Evolutionary conservation across 2,888 invertebrate species (phyloP).

Genomic region (Plebejus melissa): DNA sequence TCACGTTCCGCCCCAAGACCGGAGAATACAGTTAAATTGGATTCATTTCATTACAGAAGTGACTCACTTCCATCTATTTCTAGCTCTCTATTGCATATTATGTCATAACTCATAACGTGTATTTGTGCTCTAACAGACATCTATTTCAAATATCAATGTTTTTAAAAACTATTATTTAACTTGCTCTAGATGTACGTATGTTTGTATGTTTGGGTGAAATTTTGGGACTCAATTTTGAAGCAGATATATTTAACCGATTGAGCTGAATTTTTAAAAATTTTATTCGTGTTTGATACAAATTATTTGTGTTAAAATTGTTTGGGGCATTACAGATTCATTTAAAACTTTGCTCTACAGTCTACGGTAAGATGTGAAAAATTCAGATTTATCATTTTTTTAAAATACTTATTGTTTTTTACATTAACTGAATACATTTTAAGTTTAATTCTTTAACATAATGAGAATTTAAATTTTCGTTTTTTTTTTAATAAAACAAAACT

Average conservation of each 20-base stretch:
- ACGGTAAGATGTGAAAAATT: not conserved
- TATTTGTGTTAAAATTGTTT: not conserved
- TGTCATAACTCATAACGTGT: not conserved
- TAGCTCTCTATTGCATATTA: not conserved
- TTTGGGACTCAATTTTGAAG: no score
- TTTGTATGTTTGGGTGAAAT: no score
- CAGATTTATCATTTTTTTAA: not conserved
- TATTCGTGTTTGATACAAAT: not conserved
- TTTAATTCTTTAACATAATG: not conserved
- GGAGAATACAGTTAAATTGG: not conserved
- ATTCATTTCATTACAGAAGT: not conserved
- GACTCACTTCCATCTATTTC: not conserved
- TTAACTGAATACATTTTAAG: not conserved
- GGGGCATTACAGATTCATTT: not conserved
- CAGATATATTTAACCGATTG: no score
- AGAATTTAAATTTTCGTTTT: not conserved
- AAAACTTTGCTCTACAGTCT: not conserved
- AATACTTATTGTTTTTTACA: not conserved
- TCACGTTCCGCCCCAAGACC: conserved; percentile 5
- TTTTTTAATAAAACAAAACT: not conserved
- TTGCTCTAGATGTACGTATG: no score
- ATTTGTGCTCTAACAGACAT: no score
- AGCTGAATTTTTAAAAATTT: not conserved
- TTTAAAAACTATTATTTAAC: not conserved
- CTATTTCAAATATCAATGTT: not conserved